Evolutionary conservation across 2,888 invertebrate species (phyloP), one percentile per base, ranked within the genome.

Genomic region (Epirrhoe tristata): DNA sequence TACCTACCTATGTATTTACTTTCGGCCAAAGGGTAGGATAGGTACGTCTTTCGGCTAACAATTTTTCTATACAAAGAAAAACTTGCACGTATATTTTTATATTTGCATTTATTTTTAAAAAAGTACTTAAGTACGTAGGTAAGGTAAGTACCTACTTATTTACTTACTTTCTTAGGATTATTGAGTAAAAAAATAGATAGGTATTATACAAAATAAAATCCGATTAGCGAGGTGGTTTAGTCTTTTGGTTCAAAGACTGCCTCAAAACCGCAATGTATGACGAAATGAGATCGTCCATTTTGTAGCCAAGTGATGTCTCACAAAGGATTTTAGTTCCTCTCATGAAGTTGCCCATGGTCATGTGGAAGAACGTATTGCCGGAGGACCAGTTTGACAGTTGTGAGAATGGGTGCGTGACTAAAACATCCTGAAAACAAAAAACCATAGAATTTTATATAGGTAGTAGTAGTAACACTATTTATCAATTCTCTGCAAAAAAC

Each of bases 381-480:
- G 98, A 98, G 52, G 98, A 98, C 98, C 99, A 99, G 85, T 98
- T 98, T 58, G 97, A 97, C 70, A 99, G 94, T 80, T 98, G 97
- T 0, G 96, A 96, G 89, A 98, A 99, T 31, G 96, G 96, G 88
- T 98, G 97, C 12, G 96, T 96, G 5, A 96, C 96, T 72, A 98
- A 90, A 63, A 98, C 95, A 77, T 97, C 97, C 97, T 97, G 84
- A 54, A 86, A 12, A 12, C 12, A 8, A 8, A 36, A 36, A 6
- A 36, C 8, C 8, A 39, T 1, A 5, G 1, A 10, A 39, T 39
- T 39, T 12, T 5, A 39, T 46, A 6, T 10, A 14, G 14, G 5
- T 46, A 1, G 5, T n/a, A 46, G 43, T 46, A 10, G 43, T n/a
- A n/a, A n/a, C n/a, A n/a, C n/a, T n/a, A n/a, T n/a, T n/a, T n/a